These are phyloP conservation scores for Keiferia lycopersicella DNA, from an alignment of 2,888 invertebrate species.

Conservation along the genomic window DNA sequence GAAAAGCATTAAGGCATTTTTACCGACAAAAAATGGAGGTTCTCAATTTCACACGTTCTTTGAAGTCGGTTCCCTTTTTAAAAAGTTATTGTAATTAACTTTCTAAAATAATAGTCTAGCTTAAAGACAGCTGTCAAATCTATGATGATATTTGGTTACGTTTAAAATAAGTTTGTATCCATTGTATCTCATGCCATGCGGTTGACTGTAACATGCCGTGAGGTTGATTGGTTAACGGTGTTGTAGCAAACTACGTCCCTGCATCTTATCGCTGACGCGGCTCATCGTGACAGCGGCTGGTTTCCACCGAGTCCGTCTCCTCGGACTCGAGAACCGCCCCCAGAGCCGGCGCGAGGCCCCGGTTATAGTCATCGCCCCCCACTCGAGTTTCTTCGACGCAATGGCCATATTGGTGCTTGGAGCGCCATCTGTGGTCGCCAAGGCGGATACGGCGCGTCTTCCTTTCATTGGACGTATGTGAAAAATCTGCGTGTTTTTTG, in stretches of 20 bases:
- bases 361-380: constrained; percentile 92
- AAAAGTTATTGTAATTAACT: too few relatives aligned
- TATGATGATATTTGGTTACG: too few relatives aligned
- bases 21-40: too few relatives aligned
- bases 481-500: not conserved
- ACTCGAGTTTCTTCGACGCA: constrained; percentile 95
- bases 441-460: constrained; percentile 89
- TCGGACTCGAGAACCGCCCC: constrained; percentile 82
- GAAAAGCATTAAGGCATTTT: too few relatives aligned
- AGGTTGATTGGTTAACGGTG: not conserved
- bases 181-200: too few relatives aligned
- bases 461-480: constrained; percentile 95
- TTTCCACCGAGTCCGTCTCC: constrained; percentile 89
- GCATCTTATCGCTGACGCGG: constrained; percentile 86
- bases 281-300: constrained; percentile 90
- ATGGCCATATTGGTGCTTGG: constrained; percentile 90
- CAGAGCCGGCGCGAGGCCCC: constrained; percentile 86
- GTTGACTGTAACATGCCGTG: too few relatives aligned
- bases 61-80: too few relatives aligned
- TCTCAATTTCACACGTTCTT: too few relatives aligned
- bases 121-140: too few relatives aligned
- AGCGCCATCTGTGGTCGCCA: constrained; percentile 95
- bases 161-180: too few relatives aligned
- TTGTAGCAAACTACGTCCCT: constrained; percentile 82
- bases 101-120: too few relatives aligned